Evolutionary conservation across 92 coral and sea anemone genomes (phyloP).

Genomic region (Paramuricea clavata): DNA sequence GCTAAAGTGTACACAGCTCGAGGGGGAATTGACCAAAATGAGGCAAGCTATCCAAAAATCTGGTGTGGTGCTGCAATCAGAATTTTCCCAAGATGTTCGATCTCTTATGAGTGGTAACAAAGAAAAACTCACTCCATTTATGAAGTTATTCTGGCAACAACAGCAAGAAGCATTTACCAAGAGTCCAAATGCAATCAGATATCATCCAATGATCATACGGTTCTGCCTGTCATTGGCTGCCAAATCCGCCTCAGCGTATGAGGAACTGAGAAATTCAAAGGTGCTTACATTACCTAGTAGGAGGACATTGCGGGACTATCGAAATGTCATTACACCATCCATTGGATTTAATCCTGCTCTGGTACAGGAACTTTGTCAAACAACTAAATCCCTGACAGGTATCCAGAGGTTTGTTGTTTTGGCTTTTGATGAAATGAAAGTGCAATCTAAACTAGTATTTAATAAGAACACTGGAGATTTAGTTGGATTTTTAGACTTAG

Average conservation of each 20-base stretch:
- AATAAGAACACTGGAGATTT: conserved; percentile 12
- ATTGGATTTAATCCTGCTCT: conserved; percentile 40
- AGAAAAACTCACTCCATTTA: conserved; percentile 51
- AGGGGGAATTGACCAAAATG: not conserved
- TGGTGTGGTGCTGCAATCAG: not conserved
- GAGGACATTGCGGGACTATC: conserved; percentile 44
- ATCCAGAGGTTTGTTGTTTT: conserved; percentile 10
- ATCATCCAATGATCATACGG: conserved; percentile 60
- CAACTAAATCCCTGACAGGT: not conserved
- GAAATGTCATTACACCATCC: conserved; percentile 46
- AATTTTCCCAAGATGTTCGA: conserved; percentile 1
- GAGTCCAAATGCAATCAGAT: conserved; percentile 43
- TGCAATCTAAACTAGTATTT: conserved; percentile 22
- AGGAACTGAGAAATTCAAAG: conserved; percentile 48
- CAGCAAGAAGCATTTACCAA: conserved; percentile 39
- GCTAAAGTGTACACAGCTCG: not conserved
- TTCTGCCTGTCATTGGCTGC: conserved; percentile 57
- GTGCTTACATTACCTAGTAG: conserved; percentile 40
- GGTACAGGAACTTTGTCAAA: conserved; percentile 21
- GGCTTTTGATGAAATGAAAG: conserved; percentile 28
- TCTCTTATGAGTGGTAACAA: not conserved
- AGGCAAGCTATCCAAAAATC: not conserved
- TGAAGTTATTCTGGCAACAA: conserved; percentile 73
- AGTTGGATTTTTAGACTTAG: conserved; percentile 8
- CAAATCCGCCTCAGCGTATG: conserved; percentile 59